These are phyloP conservation scores for Liodrosophila aerea DNA, from an alignment of 2,888 invertebrate genomes.

Conservation along the genomic window DNA sequence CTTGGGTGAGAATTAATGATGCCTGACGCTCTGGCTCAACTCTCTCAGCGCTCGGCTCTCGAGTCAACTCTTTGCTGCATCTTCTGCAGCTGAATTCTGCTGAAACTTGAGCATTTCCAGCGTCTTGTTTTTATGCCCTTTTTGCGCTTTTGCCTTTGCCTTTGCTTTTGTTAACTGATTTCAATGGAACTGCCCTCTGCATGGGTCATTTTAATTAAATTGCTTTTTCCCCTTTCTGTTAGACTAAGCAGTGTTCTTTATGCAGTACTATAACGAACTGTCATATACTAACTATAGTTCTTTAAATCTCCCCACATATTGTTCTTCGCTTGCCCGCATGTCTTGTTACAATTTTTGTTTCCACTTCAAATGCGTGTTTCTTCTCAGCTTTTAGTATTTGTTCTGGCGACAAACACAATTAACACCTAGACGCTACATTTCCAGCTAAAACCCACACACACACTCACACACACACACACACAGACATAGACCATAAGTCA, in stretches of 20 bases:
- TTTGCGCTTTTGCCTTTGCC: slow-evolving; percentile 6
- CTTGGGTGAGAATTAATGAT: slow-evolving; percentile 76
- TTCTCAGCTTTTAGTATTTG: slow-evolving; percentile 53
- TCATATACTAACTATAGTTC: background rate
- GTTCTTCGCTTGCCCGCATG: slow-evolving; percentile 49
- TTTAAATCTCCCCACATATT: slow-evolving; percentile 19
- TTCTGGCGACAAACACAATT: slow-evolving; percentile 58
- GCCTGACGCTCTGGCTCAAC: slow-evolving; percentile 46
- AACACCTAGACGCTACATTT: slow-evolving; percentile 71
- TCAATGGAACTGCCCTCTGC: slow-evolving; percentile 42
- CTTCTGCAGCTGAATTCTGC: slow-evolving; percentile 54
- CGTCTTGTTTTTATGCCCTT: slow-evolving; percentile 15
- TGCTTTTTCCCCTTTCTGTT: slow-evolving; percentile 20
- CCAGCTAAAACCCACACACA: slow-evolving; percentile 54
- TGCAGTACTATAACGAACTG: background rate
- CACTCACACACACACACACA: slow-evolving; percentile 3
- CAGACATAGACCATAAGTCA: slow-evolving; percentile 43
- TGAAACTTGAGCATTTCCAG: slow-evolving; percentile 58
- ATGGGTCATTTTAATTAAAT: slow-evolving; percentile 58
- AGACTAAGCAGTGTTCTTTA: too few relatives aligned
- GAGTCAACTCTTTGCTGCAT: slow-evolving; percentile 25
- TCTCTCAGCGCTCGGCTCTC: slow-evolving; percentile 6
- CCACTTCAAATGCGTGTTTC: slow-evolving; percentile 39
- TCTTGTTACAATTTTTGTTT: slow-evolving; percentile 39
- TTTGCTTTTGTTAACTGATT: slow-evolving; percentile 62